Conservation (phyloP, 2,113 vertebrate genomes). For the Eudyptes chrysolophus region DNA sequence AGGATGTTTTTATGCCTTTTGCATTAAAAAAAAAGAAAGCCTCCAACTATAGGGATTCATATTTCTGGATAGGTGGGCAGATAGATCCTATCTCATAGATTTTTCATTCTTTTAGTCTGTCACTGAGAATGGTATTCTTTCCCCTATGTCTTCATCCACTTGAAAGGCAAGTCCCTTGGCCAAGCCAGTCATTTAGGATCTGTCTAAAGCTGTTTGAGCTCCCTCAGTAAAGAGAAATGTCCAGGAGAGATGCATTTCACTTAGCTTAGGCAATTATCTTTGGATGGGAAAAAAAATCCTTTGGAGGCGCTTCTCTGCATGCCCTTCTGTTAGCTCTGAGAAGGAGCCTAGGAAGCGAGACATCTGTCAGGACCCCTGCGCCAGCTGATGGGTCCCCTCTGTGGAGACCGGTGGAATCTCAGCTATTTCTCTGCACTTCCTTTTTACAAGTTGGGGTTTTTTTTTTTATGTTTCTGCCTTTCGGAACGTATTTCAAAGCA, state of each 20-base stretch:
- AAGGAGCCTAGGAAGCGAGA: not conserved
- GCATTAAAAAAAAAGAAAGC: not conserved
- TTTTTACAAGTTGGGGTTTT: not conserved
- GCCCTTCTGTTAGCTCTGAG: not conserved
- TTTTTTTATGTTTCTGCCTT: not conserved
- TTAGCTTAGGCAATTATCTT: not conserved
- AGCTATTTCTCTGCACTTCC: not conserved
- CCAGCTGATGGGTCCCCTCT: not conserved
- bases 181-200: not conserved
- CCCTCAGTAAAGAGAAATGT: not conserved
- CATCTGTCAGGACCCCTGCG: accelerated
- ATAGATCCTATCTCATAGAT: not conserved
- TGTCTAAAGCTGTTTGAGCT: not conserved
- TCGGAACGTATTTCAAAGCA: not conserved
- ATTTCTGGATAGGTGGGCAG: not conserved
- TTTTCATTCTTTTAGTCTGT: not conserved
- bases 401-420: not conserved
- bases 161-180: not conserved
- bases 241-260: not conserved
- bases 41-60: not conserved
- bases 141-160: not conserved
- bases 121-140: not conserved
- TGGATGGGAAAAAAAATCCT: not conserved
- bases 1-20: not conserved
- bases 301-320: not conserved